phyloP scores from a whole-genome alignment of 2,888 invertebrate species.

The Aelia acuminata region DNA sequence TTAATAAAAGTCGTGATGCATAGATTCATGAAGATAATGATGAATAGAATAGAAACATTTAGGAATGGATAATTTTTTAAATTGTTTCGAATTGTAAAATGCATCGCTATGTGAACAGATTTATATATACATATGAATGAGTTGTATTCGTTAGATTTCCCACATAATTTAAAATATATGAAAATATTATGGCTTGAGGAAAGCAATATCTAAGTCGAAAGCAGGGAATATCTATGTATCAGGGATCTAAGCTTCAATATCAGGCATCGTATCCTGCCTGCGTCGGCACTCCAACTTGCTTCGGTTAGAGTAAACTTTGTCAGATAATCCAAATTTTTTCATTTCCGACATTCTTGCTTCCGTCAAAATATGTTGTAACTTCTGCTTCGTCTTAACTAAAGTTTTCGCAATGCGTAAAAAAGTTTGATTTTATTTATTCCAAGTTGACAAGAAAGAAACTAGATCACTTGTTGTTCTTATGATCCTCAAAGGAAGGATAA shows the following conservation, averaged over 20 bases:
- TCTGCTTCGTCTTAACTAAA: neutral
- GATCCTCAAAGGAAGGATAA: too few relatives aligned
- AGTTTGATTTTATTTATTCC: neutral
- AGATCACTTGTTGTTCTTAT: too few relatives aligned
- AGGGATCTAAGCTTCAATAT: slow-evolving; percentile 40
- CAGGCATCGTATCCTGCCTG: neutral
- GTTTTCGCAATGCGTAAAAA: neutral
- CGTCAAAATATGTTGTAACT: neutral
- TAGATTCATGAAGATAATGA: too few relatives aligned
- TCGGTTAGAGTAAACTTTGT: slow-evolving; percentile 23
- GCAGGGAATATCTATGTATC: slow-evolving; percentile 17
- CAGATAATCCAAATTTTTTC: neutral
- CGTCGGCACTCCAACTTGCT: slow-evolving; percentile 38
- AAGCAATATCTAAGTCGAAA: slow-evolving; percentile 36
- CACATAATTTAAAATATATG: slow-evolving; percentile 4
- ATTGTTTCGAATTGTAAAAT: neutral
- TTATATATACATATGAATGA: neutral
- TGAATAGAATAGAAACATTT: too few relatives aligned
- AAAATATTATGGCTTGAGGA: neutral
- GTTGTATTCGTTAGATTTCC: neutral
- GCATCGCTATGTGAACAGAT: neutral
- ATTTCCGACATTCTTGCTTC: neutral
- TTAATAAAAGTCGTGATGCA: too few relatives aligned
- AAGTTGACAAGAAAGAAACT: neutral
- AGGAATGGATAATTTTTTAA: too few relatives aligned